Evolutionary conservation across 2,797 vertebrate species (phyloP).

Genomic region (Rousettus madagascariensis): DNA sequence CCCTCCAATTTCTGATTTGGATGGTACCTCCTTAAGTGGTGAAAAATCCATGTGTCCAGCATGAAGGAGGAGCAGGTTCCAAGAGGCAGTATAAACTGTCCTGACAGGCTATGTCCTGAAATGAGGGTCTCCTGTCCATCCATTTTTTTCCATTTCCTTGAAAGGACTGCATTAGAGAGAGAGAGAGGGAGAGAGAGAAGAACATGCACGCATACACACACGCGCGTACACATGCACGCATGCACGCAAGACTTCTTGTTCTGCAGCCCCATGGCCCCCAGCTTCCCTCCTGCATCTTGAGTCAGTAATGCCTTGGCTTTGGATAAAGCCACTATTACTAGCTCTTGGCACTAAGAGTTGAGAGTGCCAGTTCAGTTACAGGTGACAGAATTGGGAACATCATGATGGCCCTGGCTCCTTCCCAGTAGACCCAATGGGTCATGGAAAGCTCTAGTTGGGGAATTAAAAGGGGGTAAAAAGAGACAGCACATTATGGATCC

Average conservation of each 20-base stretch:
- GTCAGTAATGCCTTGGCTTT: conserved; percentile 60
- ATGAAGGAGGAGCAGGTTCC: not conserved
- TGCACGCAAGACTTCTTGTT: not conserved
- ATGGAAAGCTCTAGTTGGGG: not conserved
- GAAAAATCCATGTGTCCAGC: not conserved
- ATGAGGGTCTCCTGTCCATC: not conserved
- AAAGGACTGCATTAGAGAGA: not conserved
- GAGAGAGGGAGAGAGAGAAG: too few relatives aligned
- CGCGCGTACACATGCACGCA: not conserved
- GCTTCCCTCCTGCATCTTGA: conserved; percentile 21
- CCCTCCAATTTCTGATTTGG: not conserved
- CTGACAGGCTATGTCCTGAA: not conserved
- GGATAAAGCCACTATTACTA: conserved; percentile 57
- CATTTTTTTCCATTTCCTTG: not conserved
- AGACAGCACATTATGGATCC: not conserved
- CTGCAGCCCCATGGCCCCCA: not conserved
- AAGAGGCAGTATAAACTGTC: not conserved
- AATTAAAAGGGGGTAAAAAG: not conserved
- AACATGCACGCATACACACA: not conserved
- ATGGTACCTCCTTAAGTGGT: not conserved
- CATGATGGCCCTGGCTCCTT: conserved; percentile 42
- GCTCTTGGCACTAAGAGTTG: conserved; percentile 66
- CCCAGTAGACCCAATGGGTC: conserved; percentile 55
- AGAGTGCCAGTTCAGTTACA: conserved; percentile 66
- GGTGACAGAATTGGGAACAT: conserved; percentile 64